Evolutionary conservation across 2,888 invertebrate species (phyloP).

Genomic region (Sphinx pinastri): DNA sequence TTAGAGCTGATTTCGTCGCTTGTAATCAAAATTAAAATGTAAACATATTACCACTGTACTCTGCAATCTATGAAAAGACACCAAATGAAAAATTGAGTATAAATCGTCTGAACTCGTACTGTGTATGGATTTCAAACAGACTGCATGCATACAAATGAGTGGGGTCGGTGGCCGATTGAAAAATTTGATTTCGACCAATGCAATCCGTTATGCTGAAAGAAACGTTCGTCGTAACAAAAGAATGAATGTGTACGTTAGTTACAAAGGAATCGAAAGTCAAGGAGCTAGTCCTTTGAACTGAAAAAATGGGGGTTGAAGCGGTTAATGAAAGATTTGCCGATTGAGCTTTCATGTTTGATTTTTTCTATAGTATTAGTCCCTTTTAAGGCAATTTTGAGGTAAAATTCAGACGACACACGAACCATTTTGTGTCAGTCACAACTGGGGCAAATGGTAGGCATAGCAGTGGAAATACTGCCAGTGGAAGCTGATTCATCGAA

Average conservation of each 20-base stretch:
- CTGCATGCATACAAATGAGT: conserved; percentile 58
- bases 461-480: too few relatives aligned
- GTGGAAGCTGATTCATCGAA: too few relatives aligned
- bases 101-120: conserved; percentile 30
- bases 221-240: background rate
- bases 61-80: conserved; percentile 28
- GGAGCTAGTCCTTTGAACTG: background rate
- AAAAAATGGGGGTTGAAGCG: background rate
- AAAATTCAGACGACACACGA: too few relatives aligned
- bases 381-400: too few relatives aligned
- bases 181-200: conserved; percentile 41
- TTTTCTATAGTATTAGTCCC: too few relatives aligned
- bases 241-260: background rate
- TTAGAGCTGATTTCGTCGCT: too few relatives aligned
- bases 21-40: too few relatives aligned
- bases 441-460: too few relatives aligned
- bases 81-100: conserved; percentile 48
- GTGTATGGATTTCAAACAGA: conserved; percentile 58
- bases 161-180: conserved; percentile 40
- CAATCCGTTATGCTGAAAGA: background rate
- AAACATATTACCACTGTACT: background rate
- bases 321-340: background rate
- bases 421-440: too few relatives aligned
- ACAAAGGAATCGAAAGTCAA: conserved; percentile 5
- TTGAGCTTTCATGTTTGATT: background rate